Evolutionary conservation across 2,113 vertebrate genomes (phyloP).

Genomic region (Callipepla californica): DNA sequence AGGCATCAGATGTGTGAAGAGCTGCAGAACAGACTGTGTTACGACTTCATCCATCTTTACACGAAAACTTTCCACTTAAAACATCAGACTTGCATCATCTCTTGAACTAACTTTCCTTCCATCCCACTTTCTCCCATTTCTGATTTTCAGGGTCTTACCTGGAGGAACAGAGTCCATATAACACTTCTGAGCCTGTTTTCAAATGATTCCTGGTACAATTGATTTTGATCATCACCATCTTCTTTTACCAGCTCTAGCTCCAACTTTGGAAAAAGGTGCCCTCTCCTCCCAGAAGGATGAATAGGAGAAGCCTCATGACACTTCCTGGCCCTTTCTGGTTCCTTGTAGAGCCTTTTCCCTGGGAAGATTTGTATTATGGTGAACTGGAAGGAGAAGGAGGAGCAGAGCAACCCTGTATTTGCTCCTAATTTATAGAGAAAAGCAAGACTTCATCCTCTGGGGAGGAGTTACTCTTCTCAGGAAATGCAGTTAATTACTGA

Average conservation of each 20-base stretch:
- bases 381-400: slow-evolving; percentile 72
- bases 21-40: slow-evolving; percentile 20
- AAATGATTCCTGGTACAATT: slow-evolving; percentile 71
- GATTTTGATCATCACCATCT: slow-evolving; percentile 66
- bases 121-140: slow-evolving; percentile 67
- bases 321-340: slow-evolving; percentile 74
- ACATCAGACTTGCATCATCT: neutral
- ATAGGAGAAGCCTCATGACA: slow-evolving; percentile 73
- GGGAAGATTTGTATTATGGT: slow-evolving; percentile 75
- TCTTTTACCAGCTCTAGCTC: slow-evolving; percentile 71
- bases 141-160: slow-evolving; percentile 67
- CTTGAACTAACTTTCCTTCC: slow-evolving; percentile 48
- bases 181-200: slow-evolving; percentile 72
- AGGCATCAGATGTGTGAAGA: neutral
- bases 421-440: slow-evolving; percentile 64
- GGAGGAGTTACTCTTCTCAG: slow-evolving; percentile 32
- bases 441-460: slow-evolving; percentile 59
- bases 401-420: slow-evolving; percentile 59
- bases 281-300: slow-evolving; percentile 73
- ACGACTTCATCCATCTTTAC: slow-evolving; percentile 22
- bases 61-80: slow-evolving; percentile 21
- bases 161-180: slow-evolving; percentile 72
- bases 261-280: slow-evolving; percentile 74
- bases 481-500: neutral
- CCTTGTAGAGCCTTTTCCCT: slow-evolving; percentile 76